These are phyloP conservation scores for Harpagifer antarcticus DNA, from an alignment of 2,797 vertebrate species.

Conservation along the genomic window DNA sequence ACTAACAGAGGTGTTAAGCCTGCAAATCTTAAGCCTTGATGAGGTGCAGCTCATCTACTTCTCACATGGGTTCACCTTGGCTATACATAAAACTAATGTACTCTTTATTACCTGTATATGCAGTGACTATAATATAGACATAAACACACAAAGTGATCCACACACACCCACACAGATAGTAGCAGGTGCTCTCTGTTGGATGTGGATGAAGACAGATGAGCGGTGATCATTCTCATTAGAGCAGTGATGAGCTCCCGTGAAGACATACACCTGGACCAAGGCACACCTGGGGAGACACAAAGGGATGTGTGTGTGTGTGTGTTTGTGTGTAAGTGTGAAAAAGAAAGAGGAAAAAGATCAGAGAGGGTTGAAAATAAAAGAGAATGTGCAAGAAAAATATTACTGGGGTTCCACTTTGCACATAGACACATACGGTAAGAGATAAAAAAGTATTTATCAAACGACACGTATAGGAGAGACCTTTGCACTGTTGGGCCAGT, in stretches of 20 bases:
- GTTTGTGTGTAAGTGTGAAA: slow-evolving; percentile 19
- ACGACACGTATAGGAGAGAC: slow-evolving; percentile 47
- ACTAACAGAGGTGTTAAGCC: background rate
- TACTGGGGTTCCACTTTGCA: slow-evolving; percentile 24
- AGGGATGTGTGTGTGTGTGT: slow-evolving; percentile 38
- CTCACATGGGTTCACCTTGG: background rate
- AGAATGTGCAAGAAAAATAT: slow-evolving; percentile 17
- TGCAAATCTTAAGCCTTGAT: background rate
- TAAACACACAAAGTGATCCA: slow-evolving; percentile 33
- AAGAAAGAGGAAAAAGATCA: slow-evolving; percentile 39
- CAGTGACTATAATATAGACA: slow-evolving; percentile 26
- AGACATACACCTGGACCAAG: slow-evolving; percentile 84
- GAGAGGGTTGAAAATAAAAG: slow-evolving; percentile 40
- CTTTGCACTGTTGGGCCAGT: slow-evolving; percentile 29
- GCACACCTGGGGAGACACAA: slow-evolving; percentile 82
- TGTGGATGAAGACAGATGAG: slow-evolving; percentile 87
- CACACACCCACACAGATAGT: slow-evolving; percentile 52
- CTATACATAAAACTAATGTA: background rate
- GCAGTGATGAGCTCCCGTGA: slow-evolving; percentile 84
- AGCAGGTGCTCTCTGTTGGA: slow-evolving; percentile 87
- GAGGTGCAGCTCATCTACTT: background rate
- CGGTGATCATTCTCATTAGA: slow-evolving; percentile 85
- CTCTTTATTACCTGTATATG: slow-evolving; percentile 18
- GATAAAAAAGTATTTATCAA: slow-evolving; percentile 44
- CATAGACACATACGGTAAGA: slow-evolving; percentile 28